phyloP scores from a whole-genome alignment of 2,113 vertebrate species.

The Paramisgurnus dabryanus region DNA sequence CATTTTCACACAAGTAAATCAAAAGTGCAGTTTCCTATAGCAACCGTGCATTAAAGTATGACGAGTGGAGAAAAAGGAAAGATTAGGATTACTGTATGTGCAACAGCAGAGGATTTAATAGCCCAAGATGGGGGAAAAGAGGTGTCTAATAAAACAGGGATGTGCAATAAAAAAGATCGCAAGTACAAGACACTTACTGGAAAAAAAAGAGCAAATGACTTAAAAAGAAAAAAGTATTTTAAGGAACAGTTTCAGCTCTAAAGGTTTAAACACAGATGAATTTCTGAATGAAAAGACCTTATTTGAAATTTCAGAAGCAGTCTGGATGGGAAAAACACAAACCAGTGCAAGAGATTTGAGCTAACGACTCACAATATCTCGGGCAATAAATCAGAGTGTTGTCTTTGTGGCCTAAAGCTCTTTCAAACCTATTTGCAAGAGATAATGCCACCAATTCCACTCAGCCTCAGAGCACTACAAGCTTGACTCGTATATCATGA shows the following conservation, averaged over 20 bases:
- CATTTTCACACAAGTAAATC: conserved; percentile 4
- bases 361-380: conserved; percentile 61
- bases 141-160: conserved; percentile 30
- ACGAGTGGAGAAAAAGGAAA: conserved; percentile 13
- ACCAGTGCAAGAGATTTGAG: conserved; percentile 51
- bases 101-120: conserved; percentile 22
- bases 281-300: too few relatives aligned
- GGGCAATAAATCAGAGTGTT: conserved; percentile 71
- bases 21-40: conserved; percentile 40
- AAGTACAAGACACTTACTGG: neutral
- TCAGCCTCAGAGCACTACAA: conserved; percentile 62
- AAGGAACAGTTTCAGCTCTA: neutral
- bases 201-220: neutral
- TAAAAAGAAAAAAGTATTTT: neutral
- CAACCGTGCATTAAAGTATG: conserved; percentile 17
- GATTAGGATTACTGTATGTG: conserved; percentile 34
- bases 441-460: conserved; percentile 75
- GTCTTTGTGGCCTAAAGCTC: conserved; percentile 73
- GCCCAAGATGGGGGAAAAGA: neutral
- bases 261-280: neutral
- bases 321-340: conserved; percentile 41
- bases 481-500: conserved; percentile 73
- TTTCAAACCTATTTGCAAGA: conserved; percentile 77
- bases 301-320: neutral
- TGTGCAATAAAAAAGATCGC: conserved; percentile 13